phyloP scores from a whole-genome alignment of 2,888 invertebrate genomes.

The Microctonus hyperodae region DNA sequence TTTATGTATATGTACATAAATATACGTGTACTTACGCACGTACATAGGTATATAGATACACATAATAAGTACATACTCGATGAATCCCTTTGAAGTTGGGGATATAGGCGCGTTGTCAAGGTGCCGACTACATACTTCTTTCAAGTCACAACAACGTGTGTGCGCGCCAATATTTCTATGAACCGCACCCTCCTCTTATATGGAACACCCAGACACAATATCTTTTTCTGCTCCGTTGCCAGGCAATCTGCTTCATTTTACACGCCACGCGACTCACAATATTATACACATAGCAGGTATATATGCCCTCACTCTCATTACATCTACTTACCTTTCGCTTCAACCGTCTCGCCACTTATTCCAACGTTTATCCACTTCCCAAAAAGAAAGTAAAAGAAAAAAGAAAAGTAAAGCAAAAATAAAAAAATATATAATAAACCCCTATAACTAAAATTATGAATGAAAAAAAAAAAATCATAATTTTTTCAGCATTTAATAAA shows the following conservation, averaged over 20 bases:
- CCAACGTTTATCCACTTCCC: constrained; percentile 11
- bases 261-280: constrained; percentile 13
- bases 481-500: neutral
- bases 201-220: constrained; percentile 12
- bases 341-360: constrained; percentile 23
- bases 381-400: neutral
- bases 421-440: neutral
- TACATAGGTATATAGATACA: neutral
- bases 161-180: constrained; percentile 9
- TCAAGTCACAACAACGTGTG: constrained; percentile 1
- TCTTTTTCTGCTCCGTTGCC: constrained; percentile 24
- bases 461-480: neutral
- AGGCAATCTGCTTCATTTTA: constrained; percentile 29
- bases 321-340: constrained; percentile 24
- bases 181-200: constrained; percentile 12
- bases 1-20: neutral
- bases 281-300: neutral
- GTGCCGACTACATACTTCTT: constrained; percentile 14
- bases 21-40: neutral
- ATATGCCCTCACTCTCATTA: constrained; percentile 14
- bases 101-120: constrained; percentile 21
- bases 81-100: constrained; percentile 26
- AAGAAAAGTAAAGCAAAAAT: neutral
- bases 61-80: too few species aligned
- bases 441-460: neutral